Base-by-base conservation (phyloP, 1,140 invertebrate genomes). In the Sinella curviseta region DNA sequence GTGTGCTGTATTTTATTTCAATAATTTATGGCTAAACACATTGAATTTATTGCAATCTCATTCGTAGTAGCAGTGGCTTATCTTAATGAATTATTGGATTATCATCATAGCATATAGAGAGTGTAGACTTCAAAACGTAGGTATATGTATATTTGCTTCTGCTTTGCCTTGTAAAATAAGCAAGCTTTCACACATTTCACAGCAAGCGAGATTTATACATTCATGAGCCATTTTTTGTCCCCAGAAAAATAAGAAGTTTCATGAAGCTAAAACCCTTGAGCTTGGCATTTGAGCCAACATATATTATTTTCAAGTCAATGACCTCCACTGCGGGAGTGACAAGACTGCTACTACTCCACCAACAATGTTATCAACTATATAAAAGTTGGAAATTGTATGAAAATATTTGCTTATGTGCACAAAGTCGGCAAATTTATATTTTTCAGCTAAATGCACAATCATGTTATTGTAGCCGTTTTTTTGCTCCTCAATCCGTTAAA, bases 151-250 rank as follows among this genome's bases (percentile, higher is more conserved):
- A n/a, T n/a, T n/a, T n/a, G n/a, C n/a, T n/a, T n/a, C n/a, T n/a
- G n/a, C n/a, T 26, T 4, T 60, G 55, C 14, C 24, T 60, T 60
- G n/a, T n/a, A 60, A 4, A 60, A 60, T 60, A 60, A 60, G 12
- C 4, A 14, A 60, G 24, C 24, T 60, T 60, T n/a, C 55, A 24
- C 55, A 60, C 55, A 8, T 24, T 60, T 60, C 55, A 14, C 14
- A 24, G 55, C n/a, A n/a, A n/a, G n/a, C 55, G 55, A 60, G 55
- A 60, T 60, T 60, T 60, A 60, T 60, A n/a, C n/a, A 60, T 60
- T 60, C 24, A 24, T 24, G 55, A 60, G 24, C 24, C 55, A 60
- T 60, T 60, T 48, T 60, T 60, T 60, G 55, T 60, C 8, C 55
- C n/a, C 12, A 26, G 55, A 60, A 14, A 24, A 60, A 60, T 17